phyloP scores from a whole-genome alignment of 2,797 vertebrate species.

The Gila robusta region DNA sequence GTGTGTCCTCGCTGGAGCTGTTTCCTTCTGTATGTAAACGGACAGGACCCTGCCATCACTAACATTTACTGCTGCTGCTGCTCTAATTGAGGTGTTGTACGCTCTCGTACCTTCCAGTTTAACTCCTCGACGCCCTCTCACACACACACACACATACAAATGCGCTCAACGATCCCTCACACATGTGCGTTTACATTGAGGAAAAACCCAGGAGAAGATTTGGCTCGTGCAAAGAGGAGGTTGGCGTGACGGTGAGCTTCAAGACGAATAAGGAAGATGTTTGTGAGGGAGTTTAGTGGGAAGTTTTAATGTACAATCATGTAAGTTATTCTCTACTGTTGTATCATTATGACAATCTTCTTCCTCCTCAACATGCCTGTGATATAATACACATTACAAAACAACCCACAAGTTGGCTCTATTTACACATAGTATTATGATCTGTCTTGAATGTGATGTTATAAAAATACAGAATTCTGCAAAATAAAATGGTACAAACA shows the following conservation, averaged over 20 bases:
- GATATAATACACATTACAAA: slow-evolving; percentile 23
- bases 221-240: slow-evolving; percentile 41
- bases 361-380: slow-evolving; percentile 11
- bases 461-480: neutral
- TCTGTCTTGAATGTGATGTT: neutral
- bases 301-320: slow-evolving; percentile 25
- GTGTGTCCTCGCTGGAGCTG: neutral
- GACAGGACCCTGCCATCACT: slow-evolving; percentile 29
- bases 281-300: slow-evolving; percentile 42
- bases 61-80: slow-evolving; percentile 37
- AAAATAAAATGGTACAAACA: neutral
- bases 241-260: slow-evolving; percentile 16
- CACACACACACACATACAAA: neutral
- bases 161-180: neutral
- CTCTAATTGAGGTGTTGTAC: slow-evolving; percentile 49
- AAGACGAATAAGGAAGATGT: slow-evolving; percentile 25
- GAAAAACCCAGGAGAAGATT: slow-evolving; percentile 29
- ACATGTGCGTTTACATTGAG: slow-evolving; percentile 29
- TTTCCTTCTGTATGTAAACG: slow-evolving; percentile 33
- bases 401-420: neutral
- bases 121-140: slow-evolving; percentile 6
- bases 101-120: slow-evolving; percentile 35
- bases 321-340: slow-evolving; percentile 13
- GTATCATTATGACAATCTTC: slow-evolving; percentile 17
- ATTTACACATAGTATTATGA: neutral